These are phyloP conservation scores for Oedothorax gibbosus DNA, from an alignment of 1,140 invertebrate genomes.

Conservation along the genomic window DNA sequence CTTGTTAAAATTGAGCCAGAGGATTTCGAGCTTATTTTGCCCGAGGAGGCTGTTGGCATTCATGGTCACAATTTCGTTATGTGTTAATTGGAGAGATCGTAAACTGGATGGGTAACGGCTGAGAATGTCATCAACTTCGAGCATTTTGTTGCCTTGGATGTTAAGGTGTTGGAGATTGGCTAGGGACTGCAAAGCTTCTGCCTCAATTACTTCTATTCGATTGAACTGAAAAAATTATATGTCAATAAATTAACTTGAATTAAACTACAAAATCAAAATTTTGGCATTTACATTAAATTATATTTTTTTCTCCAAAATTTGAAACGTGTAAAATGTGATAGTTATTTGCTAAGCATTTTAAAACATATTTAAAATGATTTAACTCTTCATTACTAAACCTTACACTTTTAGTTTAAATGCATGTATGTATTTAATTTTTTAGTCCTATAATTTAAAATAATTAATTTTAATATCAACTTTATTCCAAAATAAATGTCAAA, in stretches of 20 bases:
- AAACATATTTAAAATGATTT: too few species aligned
- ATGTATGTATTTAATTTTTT: too few species aligned
- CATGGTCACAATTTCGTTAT: slow-evolving; percentile 81
- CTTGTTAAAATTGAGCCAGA: slow-evolving; percentile 87
- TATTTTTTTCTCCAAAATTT: background rate
- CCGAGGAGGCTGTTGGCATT: slow-evolving; percentile 83
- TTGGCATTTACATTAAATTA: background rate
- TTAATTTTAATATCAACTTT: too few species aligned
- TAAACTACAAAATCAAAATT: slow-evolving; percentile 74
- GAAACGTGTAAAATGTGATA: background rate
- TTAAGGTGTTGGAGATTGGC: slow-evolving; percentile 88
- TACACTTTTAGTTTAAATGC: too few species aligned
- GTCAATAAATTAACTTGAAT: slow-evolving; percentile 70
- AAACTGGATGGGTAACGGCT: slow-evolving; percentile 76
- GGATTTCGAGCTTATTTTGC: slow-evolving; percentile 83
- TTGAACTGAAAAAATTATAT: slow-evolving; percentile 77
- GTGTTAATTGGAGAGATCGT: slow-evolving; percentile 86
- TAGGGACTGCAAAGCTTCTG: slow-evolving; percentile 84
- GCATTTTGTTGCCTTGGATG: slow-evolving; percentile 83
- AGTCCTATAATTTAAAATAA: too few species aligned
- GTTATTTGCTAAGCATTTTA: background rate
- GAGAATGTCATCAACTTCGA: slow-evolving; percentile 84
- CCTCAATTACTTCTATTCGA: slow-evolving; percentile 81
- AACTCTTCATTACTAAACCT: too few species aligned
- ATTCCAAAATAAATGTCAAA: too few species aligned